Evolutionary conservation across 2,888 invertebrate species (phyloP).

Genomic region (Microctonus brassicae): DNA sequence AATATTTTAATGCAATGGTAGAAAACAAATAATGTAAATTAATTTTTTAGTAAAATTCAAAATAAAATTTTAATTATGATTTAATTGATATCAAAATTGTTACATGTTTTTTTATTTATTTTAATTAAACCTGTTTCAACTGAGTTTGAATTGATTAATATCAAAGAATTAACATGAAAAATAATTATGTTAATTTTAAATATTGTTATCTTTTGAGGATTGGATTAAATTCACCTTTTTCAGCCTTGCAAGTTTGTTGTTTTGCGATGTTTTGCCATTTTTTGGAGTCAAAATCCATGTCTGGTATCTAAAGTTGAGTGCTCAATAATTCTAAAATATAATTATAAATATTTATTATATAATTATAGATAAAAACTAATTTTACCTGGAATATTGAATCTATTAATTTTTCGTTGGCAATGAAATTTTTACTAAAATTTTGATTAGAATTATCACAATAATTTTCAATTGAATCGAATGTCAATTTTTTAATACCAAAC

Average conservation of each 20-base stretch:
- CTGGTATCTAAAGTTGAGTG: not conserved
- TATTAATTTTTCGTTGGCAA: not conserved
- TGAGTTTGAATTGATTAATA: no score
- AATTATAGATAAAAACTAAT: not conserved
- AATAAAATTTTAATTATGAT: no score
- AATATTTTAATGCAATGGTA: not conserved
- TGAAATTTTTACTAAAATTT: not conserved
- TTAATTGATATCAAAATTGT: no score
- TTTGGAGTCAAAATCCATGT: constrained; percentile 19
- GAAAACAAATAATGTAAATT: no score
- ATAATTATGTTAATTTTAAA: not conserved
- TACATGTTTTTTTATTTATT: no score
- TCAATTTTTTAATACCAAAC: not conserved
- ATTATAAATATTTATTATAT: not conserved
- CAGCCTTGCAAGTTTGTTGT: constrained; percentile 19
- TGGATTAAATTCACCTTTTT: constrained; percentile 18
- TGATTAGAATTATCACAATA: not conserved
- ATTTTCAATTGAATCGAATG: not conserved
- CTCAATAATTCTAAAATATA: no score
- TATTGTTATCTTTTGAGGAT: not conserved
- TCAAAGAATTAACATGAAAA: no score
- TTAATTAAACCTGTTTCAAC: no score
- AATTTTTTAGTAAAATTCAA: no score
- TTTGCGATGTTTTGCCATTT: constrained; percentile 5
- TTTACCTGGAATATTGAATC: not conserved